A percentile compares a stretch with the other conserved stretches of the same genome.
phyloP scores from a whole-genome alignment of 2,888 invertebrate species.

The Ophioninae sp. region DNA sequence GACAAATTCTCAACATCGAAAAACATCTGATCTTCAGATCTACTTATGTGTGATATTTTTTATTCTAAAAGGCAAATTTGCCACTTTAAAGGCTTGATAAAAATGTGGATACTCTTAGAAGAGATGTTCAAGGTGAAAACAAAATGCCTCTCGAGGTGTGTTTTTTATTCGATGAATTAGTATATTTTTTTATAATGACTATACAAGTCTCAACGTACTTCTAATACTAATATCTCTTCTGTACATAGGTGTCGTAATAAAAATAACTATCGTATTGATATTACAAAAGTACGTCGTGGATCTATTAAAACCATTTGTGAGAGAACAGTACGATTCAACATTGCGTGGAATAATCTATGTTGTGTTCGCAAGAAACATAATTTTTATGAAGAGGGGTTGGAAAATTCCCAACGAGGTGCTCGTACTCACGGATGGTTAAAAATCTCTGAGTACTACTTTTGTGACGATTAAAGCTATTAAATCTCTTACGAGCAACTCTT shows the following conservation, averaged over 20 bases:
- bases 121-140: constrained; percentile 8
- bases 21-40: constrained; percentile 1
- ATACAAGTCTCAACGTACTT: constrained; percentile 27
- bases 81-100: background rate
- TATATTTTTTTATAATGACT: constrained; percentile 60
- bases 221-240: constrained; percentile 37
- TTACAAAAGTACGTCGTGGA: background rate
- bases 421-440: too few relatives aligned
- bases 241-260: constrained; percentile 39
- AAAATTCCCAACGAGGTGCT: too few relatives aligned
- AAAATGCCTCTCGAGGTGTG: constrained; percentile 13
- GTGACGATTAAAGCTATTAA: too few relatives aligned
- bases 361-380: too few relatives aligned
- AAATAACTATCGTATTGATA: background rate
- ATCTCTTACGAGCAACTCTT: too few relatives aligned
- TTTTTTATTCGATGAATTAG: constrained; percentile 32
- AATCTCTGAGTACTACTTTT: too few relatives aligned
- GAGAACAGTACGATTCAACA: too few relatives aligned
- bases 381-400: too few relatives aligned
- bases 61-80: constrained; percentile 10
- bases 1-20: background rate
- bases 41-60: constrained; percentile 39
- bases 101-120: constrained; percentile 23
- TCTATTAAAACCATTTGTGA: background rate
- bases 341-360: too few relatives aligned